phyloP scores from a whole-genome alignment of 2,888 invertebrate genomes.

The Tenthredo notha region DNA sequence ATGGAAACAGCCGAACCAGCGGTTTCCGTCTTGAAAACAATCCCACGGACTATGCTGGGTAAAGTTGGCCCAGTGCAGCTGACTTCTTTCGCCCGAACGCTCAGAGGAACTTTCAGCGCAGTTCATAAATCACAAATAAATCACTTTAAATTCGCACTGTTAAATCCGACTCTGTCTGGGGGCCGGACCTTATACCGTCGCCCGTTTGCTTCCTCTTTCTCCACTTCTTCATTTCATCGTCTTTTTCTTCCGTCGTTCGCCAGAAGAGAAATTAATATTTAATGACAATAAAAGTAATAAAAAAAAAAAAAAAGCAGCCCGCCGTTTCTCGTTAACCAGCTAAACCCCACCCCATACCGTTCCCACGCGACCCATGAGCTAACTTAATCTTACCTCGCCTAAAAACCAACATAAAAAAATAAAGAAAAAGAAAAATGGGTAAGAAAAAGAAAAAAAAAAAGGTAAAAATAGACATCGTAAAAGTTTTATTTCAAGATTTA shows the following conservation, averaged over 20 bases:
- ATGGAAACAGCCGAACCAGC: slow-evolving; percentile 16
- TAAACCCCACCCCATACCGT: not conserved
- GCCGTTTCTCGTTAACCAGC: slow-evolving; percentile 32
- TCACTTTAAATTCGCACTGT: slow-evolving; percentile 76
- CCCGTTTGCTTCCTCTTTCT: slow-evolving; percentile 49
- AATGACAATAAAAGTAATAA: slow-evolving; percentile 43
- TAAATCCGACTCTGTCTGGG: slow-evolving; percentile 63
- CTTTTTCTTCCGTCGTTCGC: slow-evolving; percentile 31
- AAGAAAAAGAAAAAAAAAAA: slow-evolving; percentile 58
- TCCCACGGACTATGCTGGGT: not conserved
- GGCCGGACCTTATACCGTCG: not conserved
- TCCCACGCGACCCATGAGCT: not conserved
- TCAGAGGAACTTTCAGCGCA: slow-evolving; percentile 67
- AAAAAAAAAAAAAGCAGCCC: slow-evolving; percentile 14
- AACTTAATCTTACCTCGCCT: slow-evolving; percentile 28
- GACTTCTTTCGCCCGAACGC: slow-evolving; percentile 47
- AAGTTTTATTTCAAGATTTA: slow-evolving; percentile 40
- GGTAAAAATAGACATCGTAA: slow-evolving; percentile 54
- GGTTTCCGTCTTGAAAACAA: slow-evolving; percentile 48
- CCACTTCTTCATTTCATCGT: slow-evolving; percentile 39
- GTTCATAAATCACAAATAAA: slow-evolving; percentile 76
- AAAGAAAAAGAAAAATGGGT: slow-evolving; percentile 30
- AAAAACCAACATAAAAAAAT: not conserved
- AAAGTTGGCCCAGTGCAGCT: slow-evolving; percentile 32
- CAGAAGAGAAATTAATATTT: slow-evolving; percentile 37